A percentile compares a stretch with the other conserved stretches of the same genome.
phyloP scores from a whole-genome alignment of 2,113 vertebrate species.

The Aegithalos caudatus region DNA sequence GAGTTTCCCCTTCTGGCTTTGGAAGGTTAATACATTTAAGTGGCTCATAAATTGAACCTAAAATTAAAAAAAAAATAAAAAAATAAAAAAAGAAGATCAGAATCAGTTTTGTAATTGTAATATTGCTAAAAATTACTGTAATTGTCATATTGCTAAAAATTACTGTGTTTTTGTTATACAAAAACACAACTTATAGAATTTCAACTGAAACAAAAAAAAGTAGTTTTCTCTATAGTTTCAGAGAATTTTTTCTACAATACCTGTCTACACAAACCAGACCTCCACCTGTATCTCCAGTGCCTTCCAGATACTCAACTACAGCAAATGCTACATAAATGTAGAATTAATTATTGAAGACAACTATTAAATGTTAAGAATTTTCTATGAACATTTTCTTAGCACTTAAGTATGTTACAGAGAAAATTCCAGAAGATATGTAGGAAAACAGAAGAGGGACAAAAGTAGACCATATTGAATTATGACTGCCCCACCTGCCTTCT shows the following conservation, averaged over 20 bases:
- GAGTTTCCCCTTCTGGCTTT: conserved; percentile 80
- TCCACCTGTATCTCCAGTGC: neutral
- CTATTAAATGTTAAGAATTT: neutral
- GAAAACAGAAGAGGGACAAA: neutral
- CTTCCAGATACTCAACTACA: neutral
- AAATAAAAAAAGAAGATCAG: neutral
- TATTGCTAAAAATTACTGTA: neutral
- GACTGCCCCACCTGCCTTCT: neutral
- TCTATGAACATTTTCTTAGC: neutral
- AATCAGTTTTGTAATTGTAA: neutral
- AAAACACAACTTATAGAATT: neutral
- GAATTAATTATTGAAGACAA: neutral
- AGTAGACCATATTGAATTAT: neutral
- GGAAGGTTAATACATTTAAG: conserved; percentile 84
- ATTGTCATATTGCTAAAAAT: neutral
- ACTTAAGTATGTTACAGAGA: neutral
- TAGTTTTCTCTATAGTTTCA: neutral
- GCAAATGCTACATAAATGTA: neutral
- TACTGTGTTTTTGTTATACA: neutral
- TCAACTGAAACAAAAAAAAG: neutral
- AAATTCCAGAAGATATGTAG: neutral
- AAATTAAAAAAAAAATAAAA: neutral
- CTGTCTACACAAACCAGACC: neutral
- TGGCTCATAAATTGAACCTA: conserved; percentile 96
- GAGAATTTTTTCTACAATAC: neutral